Conservation (phyloP, 2,797 vertebrate genomes). For the Avahi laniger region DNA sequence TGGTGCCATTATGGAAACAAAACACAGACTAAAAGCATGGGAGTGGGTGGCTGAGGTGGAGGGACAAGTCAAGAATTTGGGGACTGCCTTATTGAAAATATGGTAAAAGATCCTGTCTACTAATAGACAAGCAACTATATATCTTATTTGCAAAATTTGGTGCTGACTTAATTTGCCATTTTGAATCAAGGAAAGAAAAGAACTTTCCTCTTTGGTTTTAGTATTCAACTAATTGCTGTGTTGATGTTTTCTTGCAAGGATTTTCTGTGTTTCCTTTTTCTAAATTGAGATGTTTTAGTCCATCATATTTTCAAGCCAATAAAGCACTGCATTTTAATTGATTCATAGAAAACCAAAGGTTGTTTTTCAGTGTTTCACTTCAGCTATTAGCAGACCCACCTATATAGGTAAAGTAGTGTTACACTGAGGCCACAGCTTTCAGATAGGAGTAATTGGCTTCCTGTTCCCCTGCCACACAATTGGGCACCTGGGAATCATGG, state of each 20-base stretch:
- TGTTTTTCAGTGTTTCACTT: not conserved
- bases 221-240: not conserved
- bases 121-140: not conserved
- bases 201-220: not conserved
- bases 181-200: not conserved
- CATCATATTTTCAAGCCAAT: not conserved
- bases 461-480: not conserved
- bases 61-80: not conserved
- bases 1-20: not conserved
- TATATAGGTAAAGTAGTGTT: not conserved
- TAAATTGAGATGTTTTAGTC: not conserved
- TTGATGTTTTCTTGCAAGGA: not conserved
- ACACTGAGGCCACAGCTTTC: not conserved
- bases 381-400: not conserved
- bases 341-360: not conserved
- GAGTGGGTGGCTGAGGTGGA: not conserved
- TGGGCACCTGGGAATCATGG: not conserved
- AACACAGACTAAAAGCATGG: not conserved
- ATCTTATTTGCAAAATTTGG: not conserved
- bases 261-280: not conserved
- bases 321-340: not conserved
- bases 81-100: not conserved
- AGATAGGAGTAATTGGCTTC: not conserved
- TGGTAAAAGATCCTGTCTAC: not conserved
- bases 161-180: not conserved